These are phyloP conservation scores for Pseudomyrmex sp. DNA, from an alignment of 1,140 invertebrate genomes.

Conservation along the genomic window DNA sequence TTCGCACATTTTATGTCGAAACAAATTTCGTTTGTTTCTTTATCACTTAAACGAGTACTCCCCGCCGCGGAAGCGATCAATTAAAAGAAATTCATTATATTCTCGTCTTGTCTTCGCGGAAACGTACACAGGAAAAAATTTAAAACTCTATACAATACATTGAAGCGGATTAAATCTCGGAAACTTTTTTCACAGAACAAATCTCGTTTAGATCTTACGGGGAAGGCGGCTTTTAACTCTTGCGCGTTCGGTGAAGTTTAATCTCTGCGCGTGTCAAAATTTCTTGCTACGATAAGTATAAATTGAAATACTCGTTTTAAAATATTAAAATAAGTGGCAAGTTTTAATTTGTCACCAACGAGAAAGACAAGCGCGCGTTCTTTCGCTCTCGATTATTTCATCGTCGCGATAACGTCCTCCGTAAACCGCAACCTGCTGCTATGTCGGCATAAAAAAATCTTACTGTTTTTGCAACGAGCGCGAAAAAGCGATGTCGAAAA, in stretches of 20 bases:
- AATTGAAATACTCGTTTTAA: not conserved
- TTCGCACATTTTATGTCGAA: not conserved
- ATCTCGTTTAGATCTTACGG: conserved; percentile 14
- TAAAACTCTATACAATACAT: not conserved
- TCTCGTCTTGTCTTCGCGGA: not conserved
- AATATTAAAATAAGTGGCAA: not conserved
- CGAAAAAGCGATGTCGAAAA: not conserved
- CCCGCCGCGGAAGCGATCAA: too few species aligned
- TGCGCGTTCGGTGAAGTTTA: conserved; percentile 23
- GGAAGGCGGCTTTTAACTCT: conserved; percentile 21
- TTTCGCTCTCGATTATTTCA: not conserved
- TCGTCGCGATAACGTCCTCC: not conserved
- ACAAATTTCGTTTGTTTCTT: not conserved
- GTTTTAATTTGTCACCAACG: not conserved
- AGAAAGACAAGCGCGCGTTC: too few species aligned
- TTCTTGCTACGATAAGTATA: not conserved
- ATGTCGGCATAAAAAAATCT: not conserved
- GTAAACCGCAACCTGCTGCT: not conserved
- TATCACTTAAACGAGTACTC: too few species aligned
- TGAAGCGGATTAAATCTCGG: conserved; percentile 1
- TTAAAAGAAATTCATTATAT: conserved; percentile 19
- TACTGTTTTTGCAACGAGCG: conserved; percentile 11
- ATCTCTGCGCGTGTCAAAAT: conserved; percentile 7
- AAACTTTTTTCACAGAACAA: conserved; percentile 33
- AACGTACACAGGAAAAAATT: not conserved